Base-by-base conservation (phyloP, 2,888 invertebrate species). In the Gonocerus acuteangulatus region DNA sequence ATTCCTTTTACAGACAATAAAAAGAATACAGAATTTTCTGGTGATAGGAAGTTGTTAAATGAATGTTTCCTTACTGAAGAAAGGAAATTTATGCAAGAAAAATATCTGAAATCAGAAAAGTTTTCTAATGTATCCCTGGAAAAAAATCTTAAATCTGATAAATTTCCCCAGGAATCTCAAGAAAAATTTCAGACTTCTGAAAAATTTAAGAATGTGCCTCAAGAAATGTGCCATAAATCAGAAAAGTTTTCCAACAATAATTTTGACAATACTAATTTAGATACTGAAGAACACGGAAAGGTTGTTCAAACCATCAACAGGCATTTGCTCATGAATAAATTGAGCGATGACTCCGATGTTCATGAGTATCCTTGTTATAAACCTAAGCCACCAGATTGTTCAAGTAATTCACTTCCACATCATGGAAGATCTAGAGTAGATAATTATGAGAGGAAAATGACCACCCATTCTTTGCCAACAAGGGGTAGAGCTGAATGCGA, bases 251-350 rank as follows among this genome's bases (percentile, higher is more conserved):
- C 27, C 4, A 27, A 49, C 18, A 23, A 9, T 48, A 56, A 39
- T 39, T n/a, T 4, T 39, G 39, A 39, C 3, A 4, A 6, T 27
- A 39, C 45, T 15, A 64, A 52, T 18, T 11, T 56, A 16, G 67
- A 65, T 62, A 67, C 64, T 56, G 65, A 65, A 36, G 68, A 68
- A 48, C 66, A 70, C 23, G 68, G 67, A 9, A 61, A 66, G 58
- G 62, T 68, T 44, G 68, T 68, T 2, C 67, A 69, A 52, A 69
- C 69, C 7, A 69, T 69, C n/a, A 69, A 69, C 56, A 62, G 64
- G 47, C 68, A 68, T 58, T 48, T 69, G 2, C 45, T 67, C 13
- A 49, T 62, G 27, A 60, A 62, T 36, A 67, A 65, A 22, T 49
- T 67, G 44, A 64, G 66, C 48, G 67, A 69, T 49, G 67, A 69